A percentile compares a stretch with the other conserved stretches of the same genome.
These are phyloP conservation scores for Drosophila serrata DNA, from an alignment of 1,140 invertebrate genomes.

Conservation along the genomic window DNA sequence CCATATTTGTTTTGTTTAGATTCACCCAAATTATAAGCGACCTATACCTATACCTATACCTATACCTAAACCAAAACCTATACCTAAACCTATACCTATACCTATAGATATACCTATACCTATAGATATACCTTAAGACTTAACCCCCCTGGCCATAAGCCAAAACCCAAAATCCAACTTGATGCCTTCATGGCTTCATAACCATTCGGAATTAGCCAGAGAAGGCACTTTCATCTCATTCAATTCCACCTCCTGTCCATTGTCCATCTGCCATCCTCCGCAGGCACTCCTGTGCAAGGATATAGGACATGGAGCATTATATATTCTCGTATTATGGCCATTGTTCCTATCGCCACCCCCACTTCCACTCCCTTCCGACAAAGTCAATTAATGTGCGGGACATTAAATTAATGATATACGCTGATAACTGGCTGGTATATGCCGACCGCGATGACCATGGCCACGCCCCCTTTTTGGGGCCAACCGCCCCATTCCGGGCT, in stretches of 20 bases:
- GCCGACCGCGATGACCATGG: conserved; percentile 24
- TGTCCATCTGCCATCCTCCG: no score
- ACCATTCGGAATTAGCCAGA: conserved; percentile 18
- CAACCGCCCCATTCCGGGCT: background rate
- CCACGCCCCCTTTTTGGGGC: conserved; percentile 14
- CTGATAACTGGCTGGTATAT: conserved; percentile 64
- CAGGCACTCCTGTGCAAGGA: background rate
- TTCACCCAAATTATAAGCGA: no score
- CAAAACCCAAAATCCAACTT: background rate
- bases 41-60: no score
- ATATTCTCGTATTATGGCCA: conserved; percentile 50
- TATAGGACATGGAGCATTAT: conserved; percentile 30
- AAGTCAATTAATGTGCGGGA: conserved; percentile 63
- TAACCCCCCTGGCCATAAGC: no score
- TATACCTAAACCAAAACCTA: no score
- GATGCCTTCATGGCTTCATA: conserved; percentile 15
- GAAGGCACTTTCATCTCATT: background rate
- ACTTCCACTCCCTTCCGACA: conserved; percentile 1
- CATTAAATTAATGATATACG: conserved; percentile 81
- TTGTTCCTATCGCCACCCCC: conserved; percentile 21
- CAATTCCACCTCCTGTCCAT: background rate
- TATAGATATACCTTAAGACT: no score
- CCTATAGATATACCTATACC: no score
- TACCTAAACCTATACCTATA: no score
- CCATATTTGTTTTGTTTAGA: no score